These are phyloP conservation scores for Hartigia nigra DNA, from an alignment of 2,888 invertebrate species.

Conservation along the genomic window DNA sequence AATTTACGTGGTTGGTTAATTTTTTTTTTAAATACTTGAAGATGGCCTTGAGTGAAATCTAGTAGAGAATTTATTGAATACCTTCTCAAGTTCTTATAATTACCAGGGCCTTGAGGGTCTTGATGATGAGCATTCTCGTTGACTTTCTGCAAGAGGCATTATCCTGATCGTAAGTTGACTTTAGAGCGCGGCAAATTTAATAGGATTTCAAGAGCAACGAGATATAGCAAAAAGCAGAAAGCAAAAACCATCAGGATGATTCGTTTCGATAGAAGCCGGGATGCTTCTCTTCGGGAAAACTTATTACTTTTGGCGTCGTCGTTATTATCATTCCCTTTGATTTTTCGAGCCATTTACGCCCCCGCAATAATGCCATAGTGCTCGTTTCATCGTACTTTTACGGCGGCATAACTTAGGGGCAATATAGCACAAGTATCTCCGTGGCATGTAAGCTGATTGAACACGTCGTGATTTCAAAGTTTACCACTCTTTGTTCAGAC, in stretches of 20 bases:
- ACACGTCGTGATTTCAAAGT: neutral
- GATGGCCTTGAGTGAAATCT: neutral
- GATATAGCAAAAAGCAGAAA: neutral
- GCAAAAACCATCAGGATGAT: neutral
- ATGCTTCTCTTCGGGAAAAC: neutral
- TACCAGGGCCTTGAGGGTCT: neutral
- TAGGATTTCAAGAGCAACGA: neutral
- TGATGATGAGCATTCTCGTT: neutral
- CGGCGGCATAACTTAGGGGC: conserved; percentile 46
- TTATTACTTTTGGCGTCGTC: neutral
- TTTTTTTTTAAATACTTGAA: neutral
- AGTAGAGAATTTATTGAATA: neutral
- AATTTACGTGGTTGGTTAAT: neutral
- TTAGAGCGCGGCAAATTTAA: neutral
- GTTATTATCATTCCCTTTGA: conserved; percentile 40
- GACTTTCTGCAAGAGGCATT: neutral
- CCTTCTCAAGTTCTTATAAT: neutral
- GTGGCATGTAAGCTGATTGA: neutral
- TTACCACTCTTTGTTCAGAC: neutral
- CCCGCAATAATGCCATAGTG: conserved; percentile 18
- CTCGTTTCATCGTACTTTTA: conserved; percentile 46
- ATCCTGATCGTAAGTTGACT: neutral
- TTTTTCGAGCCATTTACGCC: conserved; percentile 39
- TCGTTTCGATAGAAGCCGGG: neutral
- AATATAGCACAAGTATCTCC: conserved; percentile 35